Evolutionary conservation across 2,888 invertebrate genomes (phyloP).

Genomic region (Pandemis corylana): DNA sequence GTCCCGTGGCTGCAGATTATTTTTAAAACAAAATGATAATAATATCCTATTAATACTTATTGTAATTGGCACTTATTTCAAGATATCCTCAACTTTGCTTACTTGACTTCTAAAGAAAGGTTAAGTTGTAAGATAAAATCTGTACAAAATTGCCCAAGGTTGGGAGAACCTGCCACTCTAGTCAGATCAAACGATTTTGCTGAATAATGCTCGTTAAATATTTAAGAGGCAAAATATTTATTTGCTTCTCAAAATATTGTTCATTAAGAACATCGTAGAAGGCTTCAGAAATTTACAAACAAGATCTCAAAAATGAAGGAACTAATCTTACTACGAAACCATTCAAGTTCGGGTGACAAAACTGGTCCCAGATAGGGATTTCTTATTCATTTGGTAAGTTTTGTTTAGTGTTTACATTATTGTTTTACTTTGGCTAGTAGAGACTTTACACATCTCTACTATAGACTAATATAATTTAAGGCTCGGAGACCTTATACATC

Average conservation of each 20-base stretch:
- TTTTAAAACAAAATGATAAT: too few species aligned
- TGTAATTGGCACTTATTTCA: constrained; percentile 22
- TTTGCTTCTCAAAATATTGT: neutral
- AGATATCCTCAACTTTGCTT: constrained; percentile 13
- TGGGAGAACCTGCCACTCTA: neutral
- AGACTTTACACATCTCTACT: too few species aligned
- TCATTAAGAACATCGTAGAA: neutral
- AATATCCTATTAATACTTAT: neutral
- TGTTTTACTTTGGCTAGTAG: too few species aligned
- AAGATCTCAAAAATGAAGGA: too few species aligned
- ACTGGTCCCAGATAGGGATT: too few species aligned
- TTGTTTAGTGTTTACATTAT: too few species aligned
- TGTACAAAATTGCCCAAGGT: constrained; percentile 15
- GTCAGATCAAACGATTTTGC: constrained; percentile 11
- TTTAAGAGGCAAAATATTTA: neutral
- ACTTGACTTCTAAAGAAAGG: constrained; percentile 16
- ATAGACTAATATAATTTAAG: too few species aligned
- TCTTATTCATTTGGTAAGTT: too few species aligned
- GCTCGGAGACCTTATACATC: too few species aligned
- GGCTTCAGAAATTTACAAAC: neutral
- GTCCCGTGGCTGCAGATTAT: too few species aligned
- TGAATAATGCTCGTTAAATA: constrained; percentile 1
- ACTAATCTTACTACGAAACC: too few species aligned
- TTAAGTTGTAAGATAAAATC: constrained; percentile 25
- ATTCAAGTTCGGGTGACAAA: too few species aligned